Conservation (phyloP, 2,888 invertebrate species). For the Noctua janthe region DNA sequence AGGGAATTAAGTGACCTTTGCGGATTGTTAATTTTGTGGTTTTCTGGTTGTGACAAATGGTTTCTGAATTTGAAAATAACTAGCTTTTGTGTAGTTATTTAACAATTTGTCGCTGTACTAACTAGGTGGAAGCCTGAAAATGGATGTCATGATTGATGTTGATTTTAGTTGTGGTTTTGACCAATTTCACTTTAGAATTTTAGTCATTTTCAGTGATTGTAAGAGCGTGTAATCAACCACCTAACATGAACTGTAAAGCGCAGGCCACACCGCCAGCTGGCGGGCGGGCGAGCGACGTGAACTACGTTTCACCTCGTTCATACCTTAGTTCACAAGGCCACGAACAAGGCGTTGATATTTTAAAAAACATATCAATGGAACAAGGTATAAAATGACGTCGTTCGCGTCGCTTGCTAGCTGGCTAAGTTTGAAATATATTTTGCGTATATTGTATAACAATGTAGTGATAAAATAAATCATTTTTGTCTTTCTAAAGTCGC, state of each 20-base stretch:
- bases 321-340: no score
- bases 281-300: no score
- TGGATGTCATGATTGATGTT: constrained; percentile 40
- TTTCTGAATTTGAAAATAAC: constrained; percentile 57
- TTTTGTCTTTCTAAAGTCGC: constrained; percentile 15
- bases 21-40: constrained; percentile 44
- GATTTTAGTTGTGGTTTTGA: constrained; percentile 3
- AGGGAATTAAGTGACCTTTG: constrained; percentile 47
- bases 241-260: not conserved
- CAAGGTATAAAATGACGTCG: no score
- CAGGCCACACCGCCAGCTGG: no score
- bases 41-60: constrained; percentile 57
- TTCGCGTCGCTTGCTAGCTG: no score
- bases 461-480: not conserved
- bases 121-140: constrained; percentile 27
- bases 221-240: not conserved
- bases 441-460: not conserved
- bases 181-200: constrained; percentile 1
- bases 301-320: no score
- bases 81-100: constrained; percentile 42
- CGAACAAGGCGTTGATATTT: no score
- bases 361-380: no score
- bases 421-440: not conserved
- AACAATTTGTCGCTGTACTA: constrained; percentile 34
- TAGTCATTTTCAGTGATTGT: not conserved